These are phyloP conservation scores for Nyctereutes procyonoides DNA, from an alignment of 2,113 vertebrate genomes.

Conservation along the genomic window DNA sequence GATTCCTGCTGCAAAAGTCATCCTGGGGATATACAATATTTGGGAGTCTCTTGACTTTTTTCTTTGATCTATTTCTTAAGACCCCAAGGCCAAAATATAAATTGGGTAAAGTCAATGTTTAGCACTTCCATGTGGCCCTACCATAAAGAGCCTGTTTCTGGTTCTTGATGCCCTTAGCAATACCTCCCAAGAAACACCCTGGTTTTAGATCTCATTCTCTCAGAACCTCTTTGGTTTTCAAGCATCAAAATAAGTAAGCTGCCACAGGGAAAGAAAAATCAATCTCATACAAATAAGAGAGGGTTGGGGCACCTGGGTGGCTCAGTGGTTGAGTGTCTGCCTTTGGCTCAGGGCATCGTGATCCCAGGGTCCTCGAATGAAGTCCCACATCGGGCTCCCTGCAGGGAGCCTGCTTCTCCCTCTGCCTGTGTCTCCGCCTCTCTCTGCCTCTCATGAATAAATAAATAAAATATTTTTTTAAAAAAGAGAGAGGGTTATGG, in stretches of 20 bases:
- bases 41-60: background rate
- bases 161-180: background rate
- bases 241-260: background rate
- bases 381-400: no score
- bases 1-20: conserved; percentile 23
- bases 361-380: no score
- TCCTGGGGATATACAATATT: background rate
- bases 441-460: no score
- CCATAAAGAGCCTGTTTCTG: background rate
- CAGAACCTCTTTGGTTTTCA: background rate
- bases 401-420: no score
- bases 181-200: conserved; percentile 1
- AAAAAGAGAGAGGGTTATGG: background rate
- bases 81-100: background rate
- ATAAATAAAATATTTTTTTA: no score
- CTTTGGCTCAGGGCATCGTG: no score
- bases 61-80: background rate
- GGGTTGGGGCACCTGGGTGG: background rate
- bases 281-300: background rate
- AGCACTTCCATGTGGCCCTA: background rate
- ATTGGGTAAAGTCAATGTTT: background rate
- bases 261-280: conserved; percentile 21
- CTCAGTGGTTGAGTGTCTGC: no score
- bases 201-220: background rate
- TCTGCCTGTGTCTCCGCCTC: no score